Base-by-base conservation (phyloP, 2,797 vertebrate genomes). In the Prionace glauca region DNA sequence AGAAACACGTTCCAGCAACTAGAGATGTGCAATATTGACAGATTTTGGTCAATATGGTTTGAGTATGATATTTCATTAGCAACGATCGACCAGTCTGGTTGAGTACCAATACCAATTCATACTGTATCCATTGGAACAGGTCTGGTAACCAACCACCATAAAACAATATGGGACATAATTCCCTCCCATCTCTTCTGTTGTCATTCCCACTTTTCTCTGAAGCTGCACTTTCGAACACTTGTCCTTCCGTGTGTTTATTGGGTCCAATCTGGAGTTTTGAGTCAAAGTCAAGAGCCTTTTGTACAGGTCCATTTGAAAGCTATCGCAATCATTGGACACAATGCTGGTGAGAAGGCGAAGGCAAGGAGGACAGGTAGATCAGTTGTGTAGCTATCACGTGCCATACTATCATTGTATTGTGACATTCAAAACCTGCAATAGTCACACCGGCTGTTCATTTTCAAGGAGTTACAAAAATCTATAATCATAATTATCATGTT, bases 51-150 rank as follows among this genome's bases (percentile, higher is more conserved):
- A 95, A 95, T 77, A 74, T 95, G 11, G 69, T 74, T 95, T 72
- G 93, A 95, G 41, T 95, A 95, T 32, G 93, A 74, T 77, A 95
- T 95, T 94, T 69, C 65, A 69, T 94, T 94, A 94, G 91, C 91
- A 69, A 26, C n/a, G 91, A 94, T 69, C 20, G 45, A 95, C 41
- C 69, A 74, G 71, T 95, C 71, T 74, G 71, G 69, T 95, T 74
- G 69, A 56, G 71, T 74, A 29, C 93, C 24, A 95, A 74, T 50
- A 74, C 93, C 93, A 74, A 95, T 74, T 56, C 50, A 32, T 72
- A 56, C 26, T 71, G 67, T 71, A 22, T 94, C 36, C 91, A 45
- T 18, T 74, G 41, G 69, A 7, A 94, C 29, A 67, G 90, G 62
- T 16, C 90, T 94, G 67, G 69, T 71, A 94, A 94, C 67, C 92